Conservation (phyloP, 2,113 vertebrate genomes). For the Microcebus tavaratra region DNA sequence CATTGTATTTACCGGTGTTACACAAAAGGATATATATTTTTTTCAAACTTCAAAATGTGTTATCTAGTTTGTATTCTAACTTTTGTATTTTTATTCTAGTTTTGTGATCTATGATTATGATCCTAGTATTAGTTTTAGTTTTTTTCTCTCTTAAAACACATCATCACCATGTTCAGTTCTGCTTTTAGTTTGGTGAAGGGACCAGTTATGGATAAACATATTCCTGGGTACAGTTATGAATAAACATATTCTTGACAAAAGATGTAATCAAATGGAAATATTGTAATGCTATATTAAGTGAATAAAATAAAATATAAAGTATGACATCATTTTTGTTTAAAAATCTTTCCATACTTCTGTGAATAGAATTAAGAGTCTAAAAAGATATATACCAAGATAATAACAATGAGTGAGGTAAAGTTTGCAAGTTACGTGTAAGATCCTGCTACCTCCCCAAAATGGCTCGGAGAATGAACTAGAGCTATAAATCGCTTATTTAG, state of each 20-base stretch:
- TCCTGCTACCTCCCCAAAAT: background rate
- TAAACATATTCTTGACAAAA: background rate
- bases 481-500: background rate
- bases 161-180: background rate
- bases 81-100: background rate
- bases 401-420: background rate
- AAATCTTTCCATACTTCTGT: background rate
- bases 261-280: background rate
- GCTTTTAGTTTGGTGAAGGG: background rate
- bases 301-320: background rate
- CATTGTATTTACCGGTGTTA: background rate
- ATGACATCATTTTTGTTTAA: background rate
- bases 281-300: background rate
- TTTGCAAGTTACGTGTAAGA: background rate
- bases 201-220: background rate
- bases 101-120: slow-evolving; percentile 2
- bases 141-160: background rate
- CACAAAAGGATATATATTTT: background rate
- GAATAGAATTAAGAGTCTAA: background rate
- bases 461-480: background rate
- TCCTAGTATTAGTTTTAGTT: slow-evolving; percentile 7
- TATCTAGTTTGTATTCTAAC: background rate
- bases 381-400: background rate
- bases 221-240: background rate
- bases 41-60: background rate